These are phyloP conservation scores for Macquaria ambigua DNA, from an alignment of 2,113 vertebrate species.

Conservation along the genomic window DNA sequence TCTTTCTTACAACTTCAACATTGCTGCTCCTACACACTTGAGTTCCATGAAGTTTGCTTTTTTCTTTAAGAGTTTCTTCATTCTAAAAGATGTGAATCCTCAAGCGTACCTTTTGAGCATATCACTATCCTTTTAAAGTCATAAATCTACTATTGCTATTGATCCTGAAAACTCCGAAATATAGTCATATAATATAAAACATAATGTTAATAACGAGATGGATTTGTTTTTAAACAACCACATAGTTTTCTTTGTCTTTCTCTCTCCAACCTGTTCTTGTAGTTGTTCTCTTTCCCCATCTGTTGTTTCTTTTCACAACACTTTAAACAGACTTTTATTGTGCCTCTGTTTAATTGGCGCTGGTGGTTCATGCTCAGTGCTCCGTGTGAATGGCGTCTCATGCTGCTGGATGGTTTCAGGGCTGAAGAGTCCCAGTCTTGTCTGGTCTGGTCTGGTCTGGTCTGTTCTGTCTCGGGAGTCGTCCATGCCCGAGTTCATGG, in stretches of 20 bases:
- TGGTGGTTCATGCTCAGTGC: slow-evolving; percentile 27
- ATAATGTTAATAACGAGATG: not conserved
- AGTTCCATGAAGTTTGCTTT: not conserved
- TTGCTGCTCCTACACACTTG: not conserved
- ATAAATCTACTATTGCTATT: not conserved
- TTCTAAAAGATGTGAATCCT: not conserved
- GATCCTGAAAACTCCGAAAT: not conserved
- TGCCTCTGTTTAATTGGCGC: slow-evolving; percentile 35
- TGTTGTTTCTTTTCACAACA: slow-evolving; percentile 10
- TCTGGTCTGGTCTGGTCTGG: not conserved
- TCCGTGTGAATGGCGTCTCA: slow-evolving; percentile 27
- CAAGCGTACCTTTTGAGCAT: not conserved
- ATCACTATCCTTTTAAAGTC: not conserved
- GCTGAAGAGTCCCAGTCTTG: slow-evolving; percentile 2
- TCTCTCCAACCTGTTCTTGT: not conserved
- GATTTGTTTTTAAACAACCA: not conserved
- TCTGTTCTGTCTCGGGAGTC: slow-evolving; percentile 1
- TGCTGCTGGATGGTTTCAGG: slow-evolving; percentile 28
- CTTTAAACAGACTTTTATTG: slow-evolving; percentile 38
- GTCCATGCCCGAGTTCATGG: not conserved
- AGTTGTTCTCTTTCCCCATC: not conserved
- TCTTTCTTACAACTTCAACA: not conserved
- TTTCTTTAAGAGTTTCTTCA: not conserved
- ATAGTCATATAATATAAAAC: not conserved
- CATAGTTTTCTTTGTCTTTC: not conserved